A percentile compares a stretch with the other conserved stretches of the same genome.
Evolutionary conservation across 2,113 vertebrate species (phyloP).

Genomic region (Nasalis larvatus): DNA sequence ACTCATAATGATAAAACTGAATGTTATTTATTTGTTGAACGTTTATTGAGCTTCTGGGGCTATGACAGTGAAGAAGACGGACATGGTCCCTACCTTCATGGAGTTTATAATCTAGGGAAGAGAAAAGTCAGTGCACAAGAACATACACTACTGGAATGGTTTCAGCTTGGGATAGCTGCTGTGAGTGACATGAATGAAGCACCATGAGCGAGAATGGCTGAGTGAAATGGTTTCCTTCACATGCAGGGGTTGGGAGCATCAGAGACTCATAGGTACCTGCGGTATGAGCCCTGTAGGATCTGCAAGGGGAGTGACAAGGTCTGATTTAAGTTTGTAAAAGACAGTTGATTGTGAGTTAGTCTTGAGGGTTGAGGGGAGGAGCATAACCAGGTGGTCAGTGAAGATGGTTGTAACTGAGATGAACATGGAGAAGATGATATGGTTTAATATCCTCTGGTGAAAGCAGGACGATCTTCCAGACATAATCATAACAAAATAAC

Average conservation of each 20-base stretch:
- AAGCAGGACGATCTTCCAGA: background rate
- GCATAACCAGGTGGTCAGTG: rapidly evolving
- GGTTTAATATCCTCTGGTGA: background rate
- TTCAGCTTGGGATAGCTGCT: background rate
- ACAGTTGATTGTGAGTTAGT: background rate
- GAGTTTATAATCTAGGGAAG: background rate
- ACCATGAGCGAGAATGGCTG: rapidly evolving
- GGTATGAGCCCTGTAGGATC: rapidly evolving
- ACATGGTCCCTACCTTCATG: rapidly evolving
- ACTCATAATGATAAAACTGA: rapidly evolving
- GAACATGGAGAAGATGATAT: background rate
- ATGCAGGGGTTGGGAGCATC: rapidly evolving
- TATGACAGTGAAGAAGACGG: background rate
- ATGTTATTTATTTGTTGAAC: background rate
- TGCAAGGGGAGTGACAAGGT: background rate
- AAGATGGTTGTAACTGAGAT: background rate
- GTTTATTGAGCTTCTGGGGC: background rate
- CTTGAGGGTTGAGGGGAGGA: background rate
- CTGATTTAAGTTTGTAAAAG: background rate
- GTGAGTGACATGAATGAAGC: too few species aligned
- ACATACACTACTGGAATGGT: rapidly evolving
- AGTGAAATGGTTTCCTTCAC: rapidly evolving
- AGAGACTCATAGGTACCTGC: rapidly evolving
- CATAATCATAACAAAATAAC: background rate
- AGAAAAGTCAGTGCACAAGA: too few species aligned